Evolutionary conservation across 2,888 invertebrate genomes (phyloP).

Genomic region (Phasia obesa): DNA sequence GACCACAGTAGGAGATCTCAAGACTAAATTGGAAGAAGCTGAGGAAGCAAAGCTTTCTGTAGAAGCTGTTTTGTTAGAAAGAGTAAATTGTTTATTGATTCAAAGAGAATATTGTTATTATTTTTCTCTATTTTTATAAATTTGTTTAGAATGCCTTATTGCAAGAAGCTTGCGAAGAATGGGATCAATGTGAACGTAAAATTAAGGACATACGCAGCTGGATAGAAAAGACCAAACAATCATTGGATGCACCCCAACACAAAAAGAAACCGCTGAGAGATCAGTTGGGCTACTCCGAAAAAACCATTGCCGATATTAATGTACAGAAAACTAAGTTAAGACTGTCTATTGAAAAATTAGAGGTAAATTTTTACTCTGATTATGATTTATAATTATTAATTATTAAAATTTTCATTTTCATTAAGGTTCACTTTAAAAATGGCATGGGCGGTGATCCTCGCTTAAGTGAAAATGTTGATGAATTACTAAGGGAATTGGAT

Average conservation of each 20-base stretch:
- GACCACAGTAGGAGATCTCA: constrained; percentile 92
- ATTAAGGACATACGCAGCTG: constrained; percentile 94
- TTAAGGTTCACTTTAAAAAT: constrained; percentile 92
- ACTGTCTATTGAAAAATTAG: constrained; percentile 94
- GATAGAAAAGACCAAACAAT: constrained; percentile 92
- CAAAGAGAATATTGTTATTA: not conserved
- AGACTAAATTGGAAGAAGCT: constrained; percentile 92
- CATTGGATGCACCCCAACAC: constrained; percentile 90
- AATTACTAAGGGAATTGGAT: constrained; percentile 88
- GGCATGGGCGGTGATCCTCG: constrained; percentile 91
- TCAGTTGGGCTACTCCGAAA: constrained; percentile 92
- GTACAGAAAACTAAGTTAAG: constrained; percentile 95
- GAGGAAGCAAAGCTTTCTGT: constrained; percentile 93
- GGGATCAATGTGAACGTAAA: constrained; percentile 97
- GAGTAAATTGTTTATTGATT: constrained; percentile 85
- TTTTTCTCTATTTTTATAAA: not conserved
- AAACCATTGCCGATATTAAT: constrained; percentile 92
- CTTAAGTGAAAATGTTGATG: constrained; percentile 88
- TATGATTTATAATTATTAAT: constrained; percentile 73
- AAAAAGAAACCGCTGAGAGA: constrained; percentile 94
- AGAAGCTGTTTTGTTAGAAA: constrained; percentile 92
- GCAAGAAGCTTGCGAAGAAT: constrained; percentile 96
- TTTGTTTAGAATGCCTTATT: constrained; percentile 88
- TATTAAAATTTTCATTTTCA: not conserved
- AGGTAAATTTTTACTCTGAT: constrained; percentile 84